phyloP scores from a whole-genome alignment of 2,888 invertebrate genomes.

The Tenthredo distinguenda region DNA sequence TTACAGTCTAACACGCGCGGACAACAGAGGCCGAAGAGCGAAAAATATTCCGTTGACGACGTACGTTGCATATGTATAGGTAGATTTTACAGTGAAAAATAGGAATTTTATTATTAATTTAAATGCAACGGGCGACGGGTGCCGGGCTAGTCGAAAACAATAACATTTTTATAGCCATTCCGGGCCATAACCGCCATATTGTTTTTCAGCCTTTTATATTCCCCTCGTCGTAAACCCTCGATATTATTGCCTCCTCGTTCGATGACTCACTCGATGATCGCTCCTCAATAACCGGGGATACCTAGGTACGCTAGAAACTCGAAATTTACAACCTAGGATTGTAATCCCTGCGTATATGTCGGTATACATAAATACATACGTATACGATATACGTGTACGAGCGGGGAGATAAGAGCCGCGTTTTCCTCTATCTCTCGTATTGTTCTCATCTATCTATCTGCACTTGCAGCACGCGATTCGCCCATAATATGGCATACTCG shows the following conservation, averaged over 20 bases:
- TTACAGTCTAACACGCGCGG: constrained; percentile 26
- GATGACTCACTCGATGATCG: constrained; percentile 32
- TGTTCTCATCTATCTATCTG: not conserved
- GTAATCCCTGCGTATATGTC: not conserved
- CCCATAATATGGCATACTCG: not conserved
- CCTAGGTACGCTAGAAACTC: not conserved
- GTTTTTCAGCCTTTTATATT: constrained; percentile 29
- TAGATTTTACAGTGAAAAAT: not conserved
- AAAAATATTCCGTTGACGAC: constrained; percentile 5
- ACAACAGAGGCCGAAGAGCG: not conserved
- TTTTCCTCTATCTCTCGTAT: not conserved
- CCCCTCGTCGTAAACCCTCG: constrained; percentile 20
- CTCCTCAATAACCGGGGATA: not conserved
- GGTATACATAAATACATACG: not conserved
- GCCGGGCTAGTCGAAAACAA: constrained; percentile 5
- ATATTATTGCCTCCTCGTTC: constrained; percentile 31
- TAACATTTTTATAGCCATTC: constrained; percentile 34
- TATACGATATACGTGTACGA: no score
- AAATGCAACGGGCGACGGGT: not conserved
- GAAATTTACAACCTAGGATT: constrained; percentile 22
- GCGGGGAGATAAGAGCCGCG: not conserved
- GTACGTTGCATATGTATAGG: not conserved
- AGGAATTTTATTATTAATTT: constrained; percentile 14
- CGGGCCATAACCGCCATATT: not conserved
- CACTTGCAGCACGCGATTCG: not conserved